Evolutionary conservation across 2,888 invertebrate genomes (phyloP).

Genomic region (Parnassius mnemosyne): DNA sequence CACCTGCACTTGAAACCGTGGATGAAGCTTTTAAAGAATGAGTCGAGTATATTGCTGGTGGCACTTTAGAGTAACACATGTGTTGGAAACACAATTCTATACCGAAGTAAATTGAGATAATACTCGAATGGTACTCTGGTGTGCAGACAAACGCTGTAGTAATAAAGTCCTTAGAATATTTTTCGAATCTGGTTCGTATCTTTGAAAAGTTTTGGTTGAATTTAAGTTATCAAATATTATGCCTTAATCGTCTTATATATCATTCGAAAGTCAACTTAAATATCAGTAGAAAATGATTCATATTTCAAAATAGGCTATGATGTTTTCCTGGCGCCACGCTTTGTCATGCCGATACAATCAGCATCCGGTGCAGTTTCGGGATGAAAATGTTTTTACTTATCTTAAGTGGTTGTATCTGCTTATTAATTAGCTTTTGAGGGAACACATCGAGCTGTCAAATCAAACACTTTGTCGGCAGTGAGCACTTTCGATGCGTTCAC

Average conservation of each 20-base stretch:
- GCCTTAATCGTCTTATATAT: conserved; percentile 8
- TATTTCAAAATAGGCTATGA: conserved; percentile 27
- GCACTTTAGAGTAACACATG: conserved; percentile 54
- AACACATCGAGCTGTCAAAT: conserved; percentile 75
- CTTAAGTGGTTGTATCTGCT: conserved; percentile 81
- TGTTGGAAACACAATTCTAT: conserved; percentile 39
- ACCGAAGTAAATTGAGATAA: conserved; percentile 8
- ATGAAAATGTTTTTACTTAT: conserved; percentile 80
- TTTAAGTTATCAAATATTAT: conserved; percentile 25
- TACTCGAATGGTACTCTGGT: conserved; percentile 35
- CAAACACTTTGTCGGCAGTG: conserved; percentile 72
- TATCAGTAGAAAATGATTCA: conserved; percentile 28
- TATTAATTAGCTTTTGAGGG: conserved; percentile 76
- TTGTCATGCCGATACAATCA: conserved; percentile 78
- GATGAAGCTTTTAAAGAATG: conserved; percentile 70
- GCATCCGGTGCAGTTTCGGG: conserved; percentile 79
- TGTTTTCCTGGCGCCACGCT: conserved; percentile 73
- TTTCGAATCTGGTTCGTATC: conserved; percentile 41
- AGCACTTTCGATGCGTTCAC: conserved; percentile 43
- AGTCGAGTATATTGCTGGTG: conserved; percentile 61
- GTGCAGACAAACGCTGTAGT: conserved; percentile 61
- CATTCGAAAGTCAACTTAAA: conserved; percentile 34
- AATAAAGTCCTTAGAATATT: conserved; percentile 40
- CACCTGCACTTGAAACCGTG: conserved; percentile 74
- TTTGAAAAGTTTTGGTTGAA: conserved; percentile 24